Conservation (phyloP, 2,113 vertebrate species). For the Hippopotamus amphibius region DNA sequence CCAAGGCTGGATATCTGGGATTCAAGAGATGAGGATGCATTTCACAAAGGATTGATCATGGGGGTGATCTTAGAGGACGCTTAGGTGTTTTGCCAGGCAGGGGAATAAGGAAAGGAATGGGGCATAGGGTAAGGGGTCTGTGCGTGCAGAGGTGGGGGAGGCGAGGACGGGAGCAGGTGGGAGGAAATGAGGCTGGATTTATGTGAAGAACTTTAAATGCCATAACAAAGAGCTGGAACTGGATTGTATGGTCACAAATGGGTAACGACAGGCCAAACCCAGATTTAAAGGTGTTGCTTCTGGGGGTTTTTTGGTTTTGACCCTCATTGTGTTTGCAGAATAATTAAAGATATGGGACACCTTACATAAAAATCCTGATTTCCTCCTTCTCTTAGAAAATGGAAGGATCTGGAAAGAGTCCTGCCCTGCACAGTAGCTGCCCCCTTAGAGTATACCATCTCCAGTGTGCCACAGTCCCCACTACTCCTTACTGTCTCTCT, state of each 20-base stretch:
- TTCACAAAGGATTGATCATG: background rate
- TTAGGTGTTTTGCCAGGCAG: background rate
- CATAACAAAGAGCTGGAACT: background rate
- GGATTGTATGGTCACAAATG: background rate
- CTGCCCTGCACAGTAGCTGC: background rate
- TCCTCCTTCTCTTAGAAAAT: slow-evolving; percentile 11
- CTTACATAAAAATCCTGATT: background rate
- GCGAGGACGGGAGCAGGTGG: background rate
- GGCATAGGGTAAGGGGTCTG: background rate
- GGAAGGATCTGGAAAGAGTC: background rate
- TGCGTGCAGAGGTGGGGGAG: rapidly evolving
- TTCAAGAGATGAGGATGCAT: background rate
- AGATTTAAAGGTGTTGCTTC: background rate
- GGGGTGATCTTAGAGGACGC: background rate
- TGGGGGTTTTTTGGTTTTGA: background rate
- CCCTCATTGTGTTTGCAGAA: background rate
- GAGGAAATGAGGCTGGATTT: background rate
- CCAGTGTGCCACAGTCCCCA: background rate
- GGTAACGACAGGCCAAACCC: background rate
- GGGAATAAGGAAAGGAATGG: background rate
- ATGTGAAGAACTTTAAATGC: background rate
- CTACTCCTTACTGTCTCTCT: background rate
- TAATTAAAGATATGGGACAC: background rate
- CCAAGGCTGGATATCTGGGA: background rate
- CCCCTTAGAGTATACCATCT: background rate